Percentiles rank a stretch among this genome's conserved stretches.
Evolutionary conservation across 2,113 vertebrate species (phyloP).

Genomic region (Connochaetes taurinus): DNA sequence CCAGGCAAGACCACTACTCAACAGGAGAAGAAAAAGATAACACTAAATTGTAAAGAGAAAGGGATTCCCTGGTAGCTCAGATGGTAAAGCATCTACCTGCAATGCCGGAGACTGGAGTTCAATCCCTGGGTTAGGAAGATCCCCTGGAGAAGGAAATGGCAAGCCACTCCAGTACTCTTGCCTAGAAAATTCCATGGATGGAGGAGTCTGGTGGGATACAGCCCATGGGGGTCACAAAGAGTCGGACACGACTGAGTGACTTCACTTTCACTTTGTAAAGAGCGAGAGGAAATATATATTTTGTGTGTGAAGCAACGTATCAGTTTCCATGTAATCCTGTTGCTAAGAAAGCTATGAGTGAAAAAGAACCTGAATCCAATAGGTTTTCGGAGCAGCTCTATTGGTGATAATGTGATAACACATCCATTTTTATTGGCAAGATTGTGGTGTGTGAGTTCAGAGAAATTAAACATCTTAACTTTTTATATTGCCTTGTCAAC

Average conservation of each 20-base stretch:
- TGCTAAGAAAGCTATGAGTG: background rate
- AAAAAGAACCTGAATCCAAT: background rate
- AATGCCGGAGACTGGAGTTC: fast-evolving
- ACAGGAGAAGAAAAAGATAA: background rate
- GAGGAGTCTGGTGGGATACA: background rate
- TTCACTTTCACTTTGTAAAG: background rate
- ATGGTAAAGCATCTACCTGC: background rate
- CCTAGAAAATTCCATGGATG: background rate
- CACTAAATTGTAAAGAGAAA: background rate
- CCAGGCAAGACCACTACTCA: background rate
- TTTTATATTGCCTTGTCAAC: background rate
- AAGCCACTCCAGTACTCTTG: background rate
- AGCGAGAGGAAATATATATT: background rate
- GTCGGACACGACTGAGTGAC: fast-evolving
- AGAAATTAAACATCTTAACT: background rate
- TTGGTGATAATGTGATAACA: background rate
- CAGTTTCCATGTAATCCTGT: background rate
- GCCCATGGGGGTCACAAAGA: background rate
- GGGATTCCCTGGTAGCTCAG: background rate
- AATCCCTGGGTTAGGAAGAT: background rate
- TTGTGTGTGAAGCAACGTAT: background rate
- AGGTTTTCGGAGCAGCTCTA: background rate
- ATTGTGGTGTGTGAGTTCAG: background rate
- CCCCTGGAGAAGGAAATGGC: background rate
- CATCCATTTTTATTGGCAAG: background rate